Base-by-base conservation (phyloP, 2,888 invertebrate genomes). In the Rotaria macrura region DNA sequence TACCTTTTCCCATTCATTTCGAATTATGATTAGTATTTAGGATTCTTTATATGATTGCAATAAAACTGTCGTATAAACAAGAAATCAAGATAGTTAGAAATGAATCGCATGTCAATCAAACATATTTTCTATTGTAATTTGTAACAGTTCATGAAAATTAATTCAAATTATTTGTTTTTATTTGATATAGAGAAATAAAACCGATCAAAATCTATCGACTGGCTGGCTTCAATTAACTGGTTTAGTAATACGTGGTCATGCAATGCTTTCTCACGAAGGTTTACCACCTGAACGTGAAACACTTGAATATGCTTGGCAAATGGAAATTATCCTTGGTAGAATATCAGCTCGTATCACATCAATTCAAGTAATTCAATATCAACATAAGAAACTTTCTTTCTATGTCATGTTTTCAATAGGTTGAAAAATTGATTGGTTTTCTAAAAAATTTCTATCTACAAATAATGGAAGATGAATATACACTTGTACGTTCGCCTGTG, bases 211-310 rank as follows among this genome's bases (percentile, higher is more conserved):
- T 87, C 87, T 91, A 84, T 88, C 88, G 84, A 89, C 89, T 84
- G 91, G 92, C 86, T 93, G 93, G 83, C 92, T 94, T 0, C 93
- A 95, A 91, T 93, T 96, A 89, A 90, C 90, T 83, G 91, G 90
- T 38, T 88, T 92, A 83, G 91, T 94, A 93, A 93, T 95, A 87
- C 93, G 98, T 88, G 98, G 97, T 0, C 96, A 97, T 90, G 96
- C 96, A 0, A 95, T 96, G 94, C 99, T 98, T 90, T 97, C 97
- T 88, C 95, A 86, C 54, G 84, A 84, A 57, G 57, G 84, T 49
- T 49, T 49, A 49, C 49, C 49, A 14, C 49, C 49, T 12, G 49
- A 49, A 49, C 49, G 74, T 79, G 86, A 86, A 72, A 86, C 86
- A 12, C 54, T 86, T 29, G 86, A 86, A n/a, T 86, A 86, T 55